Evolutionary conservation across 2,113 vertebrate genomes (phyloP), one percentile per base, ranked within the genome.

Genomic region (Theristicus caerulescens): DNA sequence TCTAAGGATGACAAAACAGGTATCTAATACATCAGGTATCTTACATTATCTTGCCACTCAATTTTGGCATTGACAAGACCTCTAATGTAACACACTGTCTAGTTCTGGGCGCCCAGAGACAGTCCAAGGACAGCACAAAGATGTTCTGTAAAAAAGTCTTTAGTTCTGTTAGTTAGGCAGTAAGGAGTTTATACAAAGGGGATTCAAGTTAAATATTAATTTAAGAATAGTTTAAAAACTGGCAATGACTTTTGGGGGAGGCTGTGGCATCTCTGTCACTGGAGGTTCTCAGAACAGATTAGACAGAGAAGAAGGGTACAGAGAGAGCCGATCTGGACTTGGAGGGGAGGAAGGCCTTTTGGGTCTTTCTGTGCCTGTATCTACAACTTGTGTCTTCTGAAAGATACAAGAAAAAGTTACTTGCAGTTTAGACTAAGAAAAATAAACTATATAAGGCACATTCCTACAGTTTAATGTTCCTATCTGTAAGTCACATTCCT

Each of bases 391-490:
- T 22, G 6, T 46, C 52, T 80, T 65, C 38, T n/a, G n/a, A 17
- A 90, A 77, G 34, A 77, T 3, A 18, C 3, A 17, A 42, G 58
- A 73, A 59, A 54, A 95, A 29, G 71, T 38, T 74, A 66, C 20
- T 87, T 86, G 10, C 25, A 47, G 13, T 67, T 81, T 78, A 42
- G 64, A 62, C 42, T 22, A 91, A 77, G 77, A 93, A 93, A 90
- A 92, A 94, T 65, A 74, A 81, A 95, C 51, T 27, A 84, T 20
- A 21, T 36, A 86, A 93, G 32, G 36, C 31, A 87, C 25, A 84
- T 95, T 93, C 95, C 89, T 96, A 70, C 52, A 55, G 57, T 76
- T 86, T 93, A 88, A 86, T 61, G 71, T 86, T 91, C 70, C 52
- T 62, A 94, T 88, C 74, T 74, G 64, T 62, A 82, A 94, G 38